Conservation (phyloP, 2,888 invertebrate species). For the Hanleya hanleyi region DNA sequence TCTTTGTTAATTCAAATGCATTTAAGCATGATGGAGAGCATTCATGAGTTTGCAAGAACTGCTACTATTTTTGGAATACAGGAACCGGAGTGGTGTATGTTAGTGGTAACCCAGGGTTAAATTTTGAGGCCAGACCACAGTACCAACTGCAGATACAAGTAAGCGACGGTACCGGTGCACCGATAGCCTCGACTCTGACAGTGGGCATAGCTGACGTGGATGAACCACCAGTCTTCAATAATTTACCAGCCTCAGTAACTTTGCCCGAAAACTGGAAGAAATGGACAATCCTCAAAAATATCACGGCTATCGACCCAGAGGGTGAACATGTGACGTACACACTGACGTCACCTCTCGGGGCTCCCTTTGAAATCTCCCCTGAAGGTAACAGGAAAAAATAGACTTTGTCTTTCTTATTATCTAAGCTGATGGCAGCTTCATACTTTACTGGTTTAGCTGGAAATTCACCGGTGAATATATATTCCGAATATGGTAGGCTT, state of each 20-base stretch:
- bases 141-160: background rate
- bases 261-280: background rate
- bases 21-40: too few species aligned
- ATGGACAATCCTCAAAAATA: background rate
- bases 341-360: background rate
- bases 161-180: slow-evolving; percentile 30
- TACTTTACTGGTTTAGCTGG: too few species aligned
- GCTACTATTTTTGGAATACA: too few species aligned
- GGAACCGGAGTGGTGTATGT: background rate
- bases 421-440: too few species aligned
- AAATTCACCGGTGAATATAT: too few species aligned
- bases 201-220: slow-evolving; percentile 45
- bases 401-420: background rate
- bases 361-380: slow-evolving; percentile 14
- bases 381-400: slow-evolving; percentile 25
- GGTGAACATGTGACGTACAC: background rate
- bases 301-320: background rate
- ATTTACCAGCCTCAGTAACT: background rate
- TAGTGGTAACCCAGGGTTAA: background rate
- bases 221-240: slow-evolving; percentile 38
- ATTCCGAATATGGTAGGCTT: too few species aligned
- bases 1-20: too few species aligned
- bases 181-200: slow-evolving; percentile 28
- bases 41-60: too few species aligned
- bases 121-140: background rate